Percentiles rank a stretch among this genome's conserved stretches.
These are phyloP conservation scores for Polyommatus iphigenia DNA, from an alignment of 2,888 invertebrate genomes.

Conservation along the genomic window DNA sequence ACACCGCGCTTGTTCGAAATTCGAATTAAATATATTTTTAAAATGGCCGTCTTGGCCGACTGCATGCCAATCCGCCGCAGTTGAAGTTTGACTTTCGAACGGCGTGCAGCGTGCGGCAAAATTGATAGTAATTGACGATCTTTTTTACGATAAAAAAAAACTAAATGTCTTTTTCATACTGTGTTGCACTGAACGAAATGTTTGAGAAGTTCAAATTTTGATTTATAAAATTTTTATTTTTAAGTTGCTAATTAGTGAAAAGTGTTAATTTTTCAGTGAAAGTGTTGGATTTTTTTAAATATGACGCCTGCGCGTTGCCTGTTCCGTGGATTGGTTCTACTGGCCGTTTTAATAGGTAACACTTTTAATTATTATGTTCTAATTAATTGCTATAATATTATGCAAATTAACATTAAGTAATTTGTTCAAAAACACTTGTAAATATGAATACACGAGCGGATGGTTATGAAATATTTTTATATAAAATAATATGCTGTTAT, in stretches of 20 bases:
- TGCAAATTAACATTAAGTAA: not conserved
- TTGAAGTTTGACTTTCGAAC: constrained; percentile 74
- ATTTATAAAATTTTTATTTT: not conserved
- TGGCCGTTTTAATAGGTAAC: constrained; percentile 64
- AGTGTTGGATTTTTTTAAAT: constrained; percentile 60
- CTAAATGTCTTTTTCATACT: constrained; percentile 26
- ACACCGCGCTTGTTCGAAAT: constrained; percentile 30
- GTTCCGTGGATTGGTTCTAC: constrained; percentile 57
- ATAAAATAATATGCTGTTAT: not conserved
- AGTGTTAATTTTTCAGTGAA: constrained; percentile 57
- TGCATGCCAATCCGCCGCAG: constrained; percentile 60
- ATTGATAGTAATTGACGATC: constrained; percentile 43
- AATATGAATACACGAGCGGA: not conserved
- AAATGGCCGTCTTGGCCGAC: constrained; percentile 49
- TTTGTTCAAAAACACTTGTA: not conserved
- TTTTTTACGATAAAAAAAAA: constrained; percentile 39
- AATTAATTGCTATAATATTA: not conserved
- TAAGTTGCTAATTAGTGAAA: constrained; percentile 15
- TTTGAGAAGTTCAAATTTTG: not conserved
- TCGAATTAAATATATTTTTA: constrained; percentile 40
- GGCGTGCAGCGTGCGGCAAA: constrained; percentile 53
- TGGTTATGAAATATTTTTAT: constrained; percentile 10
- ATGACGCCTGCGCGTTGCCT: constrained; percentile 59
- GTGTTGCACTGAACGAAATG: constrained; percentile 27
- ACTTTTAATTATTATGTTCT: not conserved